Evolutionary conservation across 2,888 invertebrate genomes (phyloP).

Genomic region (Omphaloscelis lunosa): DNA sequence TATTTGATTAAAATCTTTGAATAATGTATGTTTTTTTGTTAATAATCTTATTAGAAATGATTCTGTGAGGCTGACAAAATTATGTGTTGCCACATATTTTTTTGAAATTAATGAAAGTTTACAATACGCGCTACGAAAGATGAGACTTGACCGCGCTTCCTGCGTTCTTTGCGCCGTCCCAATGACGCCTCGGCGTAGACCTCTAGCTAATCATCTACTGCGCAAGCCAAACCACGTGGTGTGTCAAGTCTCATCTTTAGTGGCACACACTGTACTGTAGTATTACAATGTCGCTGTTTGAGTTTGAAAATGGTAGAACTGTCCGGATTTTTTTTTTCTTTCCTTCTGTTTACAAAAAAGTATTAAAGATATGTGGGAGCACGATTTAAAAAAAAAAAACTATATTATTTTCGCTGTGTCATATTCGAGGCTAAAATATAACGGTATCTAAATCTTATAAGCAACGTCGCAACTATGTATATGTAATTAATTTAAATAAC

Average conservation of each 20-base stretch:
- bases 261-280: background rate
- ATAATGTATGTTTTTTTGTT: conserved; percentile 22
- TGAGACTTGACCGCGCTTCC: no score
- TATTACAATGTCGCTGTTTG: no score
- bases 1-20: background rate
- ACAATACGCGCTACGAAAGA: no score
- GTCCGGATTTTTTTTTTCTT: no score
- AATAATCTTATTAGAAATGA: conserved; percentile 3
- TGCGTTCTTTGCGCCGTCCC: no score
- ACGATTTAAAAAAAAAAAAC: conserved; percentile 9
- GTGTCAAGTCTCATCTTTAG: no score
- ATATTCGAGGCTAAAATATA: conserved; percentile 67
- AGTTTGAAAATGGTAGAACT: background rate
- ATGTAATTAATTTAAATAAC: conserved; percentile 57
- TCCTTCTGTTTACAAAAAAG: background rate
- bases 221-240: no score
- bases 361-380: conserved; percentile 44
- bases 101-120: background rate
- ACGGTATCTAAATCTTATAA: conserved; percentile 47
- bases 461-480: conserved; percentile 30
- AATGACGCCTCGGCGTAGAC: no score
- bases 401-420: conserved; percentile 58
- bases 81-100: conserved; percentile 47
- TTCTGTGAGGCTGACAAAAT: conserved; percentile 57
- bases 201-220: no score